phyloP scores from a whole-genome alignment of 2,888 invertebrate species.

The Hirtodrosophila duncani region DNA sequence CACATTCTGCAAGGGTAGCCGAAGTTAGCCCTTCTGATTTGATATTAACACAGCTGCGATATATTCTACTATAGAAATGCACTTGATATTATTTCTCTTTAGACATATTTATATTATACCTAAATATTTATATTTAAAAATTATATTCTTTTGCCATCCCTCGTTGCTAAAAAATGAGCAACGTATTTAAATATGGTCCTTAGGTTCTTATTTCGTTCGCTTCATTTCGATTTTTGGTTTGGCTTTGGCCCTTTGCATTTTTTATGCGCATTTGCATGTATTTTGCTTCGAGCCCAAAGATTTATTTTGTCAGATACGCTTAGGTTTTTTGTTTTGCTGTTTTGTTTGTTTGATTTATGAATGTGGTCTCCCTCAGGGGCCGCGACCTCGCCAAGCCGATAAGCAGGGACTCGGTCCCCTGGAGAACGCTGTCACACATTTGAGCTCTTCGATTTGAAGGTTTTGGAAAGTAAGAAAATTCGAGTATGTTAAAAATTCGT shows the following conservation, averaged over 20 bases:
- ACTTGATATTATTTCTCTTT: too few species aligned
- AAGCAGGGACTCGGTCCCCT: slow-evolving; percentile 25
- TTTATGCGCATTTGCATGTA: slow-evolving; percentile 39
- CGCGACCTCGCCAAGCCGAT: slow-evolving; percentile 21
- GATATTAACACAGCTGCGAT: too few species aligned
- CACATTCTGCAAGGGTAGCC: too few species aligned
- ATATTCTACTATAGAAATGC: too few species aligned
- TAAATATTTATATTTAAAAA: too few species aligned
- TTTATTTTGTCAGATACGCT: slow-evolving; percentile 56
- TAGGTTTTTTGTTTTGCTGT: too few species aligned
- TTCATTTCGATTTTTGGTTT: slow-evolving; percentile 20
- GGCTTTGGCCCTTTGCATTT: slow-evolving; percentile 46
- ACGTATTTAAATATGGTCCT: neutral
- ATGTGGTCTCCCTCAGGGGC: slow-evolving; percentile 19
- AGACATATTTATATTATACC: too few species aligned
- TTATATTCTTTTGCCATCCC: neutral
- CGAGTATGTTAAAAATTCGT: neutral
- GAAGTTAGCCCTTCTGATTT: too few species aligned
- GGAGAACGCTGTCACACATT: slow-evolving; percentile 38
- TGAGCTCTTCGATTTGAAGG: neutral
- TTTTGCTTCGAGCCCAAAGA: slow-evolving; percentile 30
- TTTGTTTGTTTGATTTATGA: slow-evolving; percentile 57
- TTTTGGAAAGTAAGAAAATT: neutral
- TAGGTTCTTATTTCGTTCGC: neutral
- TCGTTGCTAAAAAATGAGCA: too few species aligned